Evolutionary conservation across 2,888 invertebrate genomes (phyloP).

Genomic region (Linnaemya tessellans): DNA sequence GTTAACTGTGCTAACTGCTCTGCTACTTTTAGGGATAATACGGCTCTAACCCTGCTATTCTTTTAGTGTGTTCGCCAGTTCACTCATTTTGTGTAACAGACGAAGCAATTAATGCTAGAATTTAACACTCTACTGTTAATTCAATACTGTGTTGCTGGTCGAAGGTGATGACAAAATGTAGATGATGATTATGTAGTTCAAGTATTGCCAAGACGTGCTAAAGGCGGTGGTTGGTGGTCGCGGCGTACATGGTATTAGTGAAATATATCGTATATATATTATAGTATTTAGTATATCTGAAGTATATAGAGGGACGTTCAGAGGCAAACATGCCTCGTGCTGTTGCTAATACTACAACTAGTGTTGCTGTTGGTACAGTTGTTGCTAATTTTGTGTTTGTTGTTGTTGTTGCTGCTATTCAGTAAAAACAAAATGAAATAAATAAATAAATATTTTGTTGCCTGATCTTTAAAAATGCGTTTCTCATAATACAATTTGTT

Average conservation of each 20-base stretch:
- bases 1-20: too few relatives aligned
- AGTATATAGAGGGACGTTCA: neutral
- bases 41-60: too few relatives aligned
- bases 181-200: slow-evolving; percentile 64
- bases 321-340: slow-evolving; percentile 74
- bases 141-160: slow-evolving; percentile 42
- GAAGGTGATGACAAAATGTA: slow-evolving; percentile 66
- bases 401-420: slow-evolving; percentile 24
- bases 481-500: slow-evolving; percentile 70
- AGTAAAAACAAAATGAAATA: slow-evolving; percentile 27
- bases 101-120: slow-evolving; percentile 7
- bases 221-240: slow-evolving; percentile 41
- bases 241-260: slow-evolving; percentile 32
- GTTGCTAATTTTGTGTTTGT: slow-evolving; percentile 25
- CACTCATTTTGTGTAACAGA: neutral
- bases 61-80: neutral
- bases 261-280: slow-evolving; percentile 1
- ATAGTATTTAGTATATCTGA: slow-evolving; percentile 7
- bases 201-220: slow-evolving; percentile 51
- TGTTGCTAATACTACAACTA: slow-evolving; percentile 73
- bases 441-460: slow-evolving; percentile 45
- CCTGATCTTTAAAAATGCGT: slow-evolving; percentile 68
- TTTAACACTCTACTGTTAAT: slow-evolving; percentile 32
- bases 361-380: slow-evolving; percentile 27
- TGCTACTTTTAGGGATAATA: too few relatives aligned